Evolutionary conservation across 1,140 invertebrate genomes (phyloP).

Genomic region (Ceratina australensis): DNA sequence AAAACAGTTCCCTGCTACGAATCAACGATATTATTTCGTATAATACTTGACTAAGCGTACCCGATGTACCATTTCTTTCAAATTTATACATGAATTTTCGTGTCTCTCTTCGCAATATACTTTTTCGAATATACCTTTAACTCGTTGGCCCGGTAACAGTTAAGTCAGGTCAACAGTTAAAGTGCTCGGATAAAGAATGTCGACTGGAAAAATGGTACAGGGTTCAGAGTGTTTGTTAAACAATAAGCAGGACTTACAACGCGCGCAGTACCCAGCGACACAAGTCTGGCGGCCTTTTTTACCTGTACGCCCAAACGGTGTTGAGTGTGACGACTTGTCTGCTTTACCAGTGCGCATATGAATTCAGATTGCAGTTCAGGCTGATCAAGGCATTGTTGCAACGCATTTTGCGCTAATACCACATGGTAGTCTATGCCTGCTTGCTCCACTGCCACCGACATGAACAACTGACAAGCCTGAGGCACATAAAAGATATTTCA

Average conservation of each 20-base stretch:
- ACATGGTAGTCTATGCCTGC: conserved; percentile 98
- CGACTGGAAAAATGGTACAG: conserved; percentile 73
- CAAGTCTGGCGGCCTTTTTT: conserved; percentile 82
- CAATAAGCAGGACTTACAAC: conserved; percentile 82
- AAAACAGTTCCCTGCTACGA: conserved; percentile 38
- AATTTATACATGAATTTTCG: too few relatives aligned
- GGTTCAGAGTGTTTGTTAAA: conserved; percentile 76
- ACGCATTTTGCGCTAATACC: conserved; percentile 94
- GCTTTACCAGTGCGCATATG: conserved; percentile 93
- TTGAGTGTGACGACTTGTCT: conserved; percentile 93
- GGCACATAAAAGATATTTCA: conserved; percentile 53
- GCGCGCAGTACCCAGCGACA: conserved; percentile 80
- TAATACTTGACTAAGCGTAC: conserved; percentile 78
- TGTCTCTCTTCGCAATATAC: too few relatives aligned
- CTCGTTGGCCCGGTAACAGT: neutral
- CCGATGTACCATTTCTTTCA: conserved; percentile 74
- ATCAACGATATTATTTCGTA: conserved; percentile 39
- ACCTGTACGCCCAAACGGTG: conserved; percentile 94
- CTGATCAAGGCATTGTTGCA: conserved; percentile 93
- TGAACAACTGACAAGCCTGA: conserved; percentile 95
- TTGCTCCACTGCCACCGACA: conserved; percentile 95
- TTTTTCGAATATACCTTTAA: neutral
- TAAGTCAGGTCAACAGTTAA: neutral
- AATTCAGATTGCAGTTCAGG: conserved; percentile 95
- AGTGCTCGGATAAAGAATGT: neutral